phyloP scores from a whole-genome alignment of 1,140 invertebrate genomes.

The Metopolophium dirhodum region DNA sequence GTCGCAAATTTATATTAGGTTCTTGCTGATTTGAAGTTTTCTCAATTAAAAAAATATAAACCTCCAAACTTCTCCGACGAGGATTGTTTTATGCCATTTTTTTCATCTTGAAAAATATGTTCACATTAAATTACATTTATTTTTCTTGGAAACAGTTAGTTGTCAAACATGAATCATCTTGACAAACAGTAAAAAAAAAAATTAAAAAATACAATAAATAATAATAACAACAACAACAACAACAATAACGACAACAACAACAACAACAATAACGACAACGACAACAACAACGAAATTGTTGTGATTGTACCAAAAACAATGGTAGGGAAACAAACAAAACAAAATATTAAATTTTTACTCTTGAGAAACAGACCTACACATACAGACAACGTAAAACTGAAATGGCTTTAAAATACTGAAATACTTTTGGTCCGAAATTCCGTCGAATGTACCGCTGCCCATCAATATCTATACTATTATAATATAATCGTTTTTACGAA shows the following conservation, averaged over 20 bases:
- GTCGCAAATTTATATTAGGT: slow-evolving; percentile 4
- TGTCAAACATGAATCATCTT: slow-evolving; percentile 12
- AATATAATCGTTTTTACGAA: too few relatives aligned
- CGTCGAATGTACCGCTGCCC: too few relatives aligned
- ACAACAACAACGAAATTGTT: background rate
- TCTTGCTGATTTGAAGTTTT: background rate
- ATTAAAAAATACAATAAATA: background rate
- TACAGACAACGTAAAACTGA: background rate
- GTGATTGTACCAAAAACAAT: background rate
- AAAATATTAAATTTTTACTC: background rate
- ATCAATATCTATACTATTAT: too few relatives aligned
- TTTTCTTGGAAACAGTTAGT: background rate
- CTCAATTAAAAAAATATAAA: slow-evolving; percentile 29
- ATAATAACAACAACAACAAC: background rate
- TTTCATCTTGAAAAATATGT: background rate
- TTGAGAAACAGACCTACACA: background rate
- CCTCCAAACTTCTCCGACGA: background rate
- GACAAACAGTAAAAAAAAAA: background rate
- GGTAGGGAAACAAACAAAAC: background rate
- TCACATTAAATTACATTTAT: background rate
- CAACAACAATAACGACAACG: background rate
- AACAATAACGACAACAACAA: too few relatives aligned
- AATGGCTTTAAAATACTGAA: too few relatives aligned
- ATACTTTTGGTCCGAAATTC: too few relatives aligned
- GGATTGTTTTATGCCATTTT: background rate